Evolutionary conservation across 2,113 vertebrate genomes (phyloP), one percentile per base, ranked within the genome.

Genomic region (Clinocottus analis): DNA sequence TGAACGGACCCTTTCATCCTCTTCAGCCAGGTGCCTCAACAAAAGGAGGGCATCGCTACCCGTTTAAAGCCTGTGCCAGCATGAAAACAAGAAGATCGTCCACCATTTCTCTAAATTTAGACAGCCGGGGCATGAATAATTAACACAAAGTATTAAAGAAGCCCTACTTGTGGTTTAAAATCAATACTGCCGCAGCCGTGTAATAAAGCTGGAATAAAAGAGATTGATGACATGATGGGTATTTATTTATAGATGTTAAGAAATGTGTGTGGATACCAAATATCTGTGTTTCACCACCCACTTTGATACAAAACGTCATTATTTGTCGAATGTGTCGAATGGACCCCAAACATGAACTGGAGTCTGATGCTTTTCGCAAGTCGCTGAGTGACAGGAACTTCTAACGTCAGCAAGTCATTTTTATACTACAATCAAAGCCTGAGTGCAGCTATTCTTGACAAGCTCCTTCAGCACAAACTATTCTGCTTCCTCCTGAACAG

Each of bases 101-200:
- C 39, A 21, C 25, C 10, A 12, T 41, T 39, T 47, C 14, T 60
- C 67, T 80, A 83, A 62, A 79, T 82, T 68, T 76, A 87, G 69
- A 87, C 33, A 66, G 27, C 59, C 27, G 59, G 70, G 29, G 27
- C 37, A 83, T 80, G 27, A 83, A 87, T 75, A 70, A 81, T 78
- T 79, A 80, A 86, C 49, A 37, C 23, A 31, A 47, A 62, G 25
- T 33, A 53, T 78, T 80, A 85, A 76, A 88, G 69, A 75, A 91
- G 67, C 75, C 51, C 35, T 45, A 35, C 39, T 83, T 69, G 27
- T 37, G 55, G 19, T 72, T 4, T 31, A 53, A 65, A 88, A 93
- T 93, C 91, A 89, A 92, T 92, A 77, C 60, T 16, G 31, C 7
- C 1, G 56, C 45, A 67, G 33, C 49, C 47, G 55, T 76, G 62